These are phyloP conservation scores for Cyprinodon brontotheroides DNA, from an alignment of 2,113 vertebrate genomes.

Conservation along the genomic window DNA sequence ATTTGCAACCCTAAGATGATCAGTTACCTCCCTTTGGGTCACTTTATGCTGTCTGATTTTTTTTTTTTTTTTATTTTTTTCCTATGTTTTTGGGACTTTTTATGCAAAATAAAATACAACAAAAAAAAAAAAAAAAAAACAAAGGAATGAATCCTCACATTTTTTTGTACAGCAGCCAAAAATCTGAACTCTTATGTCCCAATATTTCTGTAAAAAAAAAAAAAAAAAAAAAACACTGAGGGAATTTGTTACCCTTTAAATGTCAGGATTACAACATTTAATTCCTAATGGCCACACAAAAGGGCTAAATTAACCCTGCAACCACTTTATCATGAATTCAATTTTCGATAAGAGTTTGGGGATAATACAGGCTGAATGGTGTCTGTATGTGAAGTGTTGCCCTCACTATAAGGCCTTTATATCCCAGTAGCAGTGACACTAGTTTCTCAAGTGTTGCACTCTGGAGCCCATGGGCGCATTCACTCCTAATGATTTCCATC, in stretches of 20 bases:
- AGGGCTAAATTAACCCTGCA: constrained; percentile 47
- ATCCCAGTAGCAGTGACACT: constrained; percentile 21
- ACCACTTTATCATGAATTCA: constrained; percentile 45
- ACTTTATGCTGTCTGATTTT: not conserved
- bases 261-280: constrained; percentile 1
- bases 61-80: not conserved
- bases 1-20: not conserved
- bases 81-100: not conserved
- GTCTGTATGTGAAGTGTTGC: constrained; percentile 27
- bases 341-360: constrained; percentile 29
- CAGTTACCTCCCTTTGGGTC: not conserved
- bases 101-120: not conserved
- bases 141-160: too few relatives aligned
- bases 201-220: not conserved
- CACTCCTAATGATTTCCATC: constrained; percentile 65
- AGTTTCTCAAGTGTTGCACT: constrained; percentile 53
- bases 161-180: too few relatives aligned
- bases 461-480: constrained; percentile 44
- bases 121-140: too few relatives aligned
- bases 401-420: constrained; percentile 3
- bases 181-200: not conserved
- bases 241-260: not conserved
- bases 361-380: constrained; percentile 29
- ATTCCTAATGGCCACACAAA: constrained; percentile 19
- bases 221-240: not conserved